Evolutionary conservation across 2,797 vertebrate genomes (phyloP), one percentile per base, ranked within the genome.

Genomic region (Pseudochirops corinnae): DNA sequence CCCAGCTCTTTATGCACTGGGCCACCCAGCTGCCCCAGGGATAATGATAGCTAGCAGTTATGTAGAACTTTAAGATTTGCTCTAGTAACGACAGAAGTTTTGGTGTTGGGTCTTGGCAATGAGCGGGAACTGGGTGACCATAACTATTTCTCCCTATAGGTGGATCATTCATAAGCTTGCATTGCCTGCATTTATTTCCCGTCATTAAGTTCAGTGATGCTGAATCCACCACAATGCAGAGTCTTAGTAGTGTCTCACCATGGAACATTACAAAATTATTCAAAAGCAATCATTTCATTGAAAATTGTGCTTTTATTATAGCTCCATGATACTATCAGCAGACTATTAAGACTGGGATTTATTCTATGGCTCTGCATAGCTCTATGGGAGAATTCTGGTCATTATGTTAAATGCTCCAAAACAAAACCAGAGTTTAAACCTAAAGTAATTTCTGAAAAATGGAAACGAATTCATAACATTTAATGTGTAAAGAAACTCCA

Each of bases 181-280:
- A 26, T 55, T 56, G 90, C 67, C 46, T 50, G 5, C 52, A 74
- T 92, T 56, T 60, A 67, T 67, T 91, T 39, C 67, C 91, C n/a
- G 7, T 93, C 52, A 13, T 91, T 87, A 16, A 33, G 33, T 62
- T 92, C 82, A 90, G 26, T 50, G 28, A 21, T 46, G 26, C 74
- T 92, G 39, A 53, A 62, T 62, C 90, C 90, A 94, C 11, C 74
- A 9, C 29, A 5, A 9, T 1, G 3, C 58, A 62, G 55, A 39
- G 60, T 50, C 13, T 0, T 55, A 94, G 94, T 82, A 53, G 74
- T 56, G 93, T 94, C 90, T 82, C 7, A 10, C 46, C 55, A 13
- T 94, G 33, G 91, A 96, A 95, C 60, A 92, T 93, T 91, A 62
- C 57, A 67, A 57, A 94, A 58, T 24, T 90, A 91, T 62, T 95